These are phyloP conservation scores for Theodoxus fluviatilis DNA, from an alignment of 2,888 invertebrate species.

Conservation along the genomic window DNA sequence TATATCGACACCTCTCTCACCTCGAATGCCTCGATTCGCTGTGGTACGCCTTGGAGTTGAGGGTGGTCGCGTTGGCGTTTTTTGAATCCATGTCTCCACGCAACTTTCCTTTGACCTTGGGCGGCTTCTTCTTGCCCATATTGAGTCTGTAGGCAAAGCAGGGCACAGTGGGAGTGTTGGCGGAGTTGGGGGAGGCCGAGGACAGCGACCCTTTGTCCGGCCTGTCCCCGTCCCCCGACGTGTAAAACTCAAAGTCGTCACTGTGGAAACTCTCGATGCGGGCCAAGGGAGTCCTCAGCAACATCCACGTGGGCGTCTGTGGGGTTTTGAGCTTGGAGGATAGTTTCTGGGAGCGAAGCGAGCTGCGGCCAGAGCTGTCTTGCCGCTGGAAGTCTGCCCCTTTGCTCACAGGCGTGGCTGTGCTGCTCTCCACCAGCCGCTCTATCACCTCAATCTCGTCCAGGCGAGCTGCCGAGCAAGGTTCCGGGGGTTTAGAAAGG, in stretches of 20 bases:
- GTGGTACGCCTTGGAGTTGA: too few relatives aligned
- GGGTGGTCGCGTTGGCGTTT: too few relatives aligned
- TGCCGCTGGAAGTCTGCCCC: background rate
- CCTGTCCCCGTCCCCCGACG: constrained; percentile 39
- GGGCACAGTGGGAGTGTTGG: constrained; percentile 54
- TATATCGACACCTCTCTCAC: too few relatives aligned
- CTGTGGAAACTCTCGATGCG: constrained; percentile 60
- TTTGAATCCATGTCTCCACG: too few relatives aligned
- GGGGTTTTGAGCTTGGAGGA: constrained; percentile 39
- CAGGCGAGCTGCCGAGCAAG: too few relatives aligned
- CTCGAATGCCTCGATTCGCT: too few relatives aligned
- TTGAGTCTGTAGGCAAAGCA: constrained; percentile 56
- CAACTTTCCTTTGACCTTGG: too few relatives aligned
- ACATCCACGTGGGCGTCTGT: constrained; percentile 52
- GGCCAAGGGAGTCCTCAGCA: constrained; percentile 55
- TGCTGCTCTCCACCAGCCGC: background rate
- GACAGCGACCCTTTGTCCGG: constrained; percentile 37
- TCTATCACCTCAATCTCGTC: constrained; percentile 10
- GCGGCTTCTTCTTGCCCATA: constrained; percentile 46
- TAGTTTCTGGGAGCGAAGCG: constrained; percentile 25
- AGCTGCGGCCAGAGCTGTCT: constrained; percentile 25
- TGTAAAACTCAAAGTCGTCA: constrained; percentile 54
- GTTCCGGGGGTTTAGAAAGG: too few relatives aligned
- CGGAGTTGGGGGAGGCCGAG: constrained; percentile 43
- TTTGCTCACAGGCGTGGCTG: too few relatives aligned